These are phyloP conservation scores for Drosophila baimaii DNA, from an alignment of 1,140 invertebrate species.

Conservation along the genomic window DNA sequence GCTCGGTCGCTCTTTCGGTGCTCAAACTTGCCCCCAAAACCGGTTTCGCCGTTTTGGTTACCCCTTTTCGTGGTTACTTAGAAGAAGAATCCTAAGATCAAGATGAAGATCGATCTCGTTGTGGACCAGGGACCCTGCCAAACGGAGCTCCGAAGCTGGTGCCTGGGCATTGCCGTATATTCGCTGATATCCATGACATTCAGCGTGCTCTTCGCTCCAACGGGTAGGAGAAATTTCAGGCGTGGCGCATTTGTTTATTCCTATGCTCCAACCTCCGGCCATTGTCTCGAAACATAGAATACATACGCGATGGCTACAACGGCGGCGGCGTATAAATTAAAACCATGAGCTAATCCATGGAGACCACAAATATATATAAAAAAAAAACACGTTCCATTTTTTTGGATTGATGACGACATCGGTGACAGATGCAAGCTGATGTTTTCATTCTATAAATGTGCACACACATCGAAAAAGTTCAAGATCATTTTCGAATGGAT, in stretches of 20 bases:
- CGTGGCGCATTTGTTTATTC: constrained; percentile 41
- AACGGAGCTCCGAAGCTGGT: constrained; percentile 58
- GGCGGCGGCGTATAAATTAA: constrained; percentile 36
- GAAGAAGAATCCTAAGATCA: constrained; percentile 30
- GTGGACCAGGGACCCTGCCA: constrained; percentile 65
- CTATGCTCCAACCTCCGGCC: constrained; percentile 1
- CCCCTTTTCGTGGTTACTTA: background rate
- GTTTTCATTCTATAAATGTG: constrained; percentile 16
- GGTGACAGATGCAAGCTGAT: constrained; percentile 17
- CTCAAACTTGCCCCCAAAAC: constrained; percentile 7
- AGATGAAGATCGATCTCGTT: constrained; percentile 64
- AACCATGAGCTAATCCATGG: constrained; percentile 61
- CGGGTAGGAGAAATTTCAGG: constrained; percentile 52
- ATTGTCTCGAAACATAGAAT: constrained; percentile 26
- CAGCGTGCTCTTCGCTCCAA: constrained; percentile 37
- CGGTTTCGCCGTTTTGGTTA: constrained; percentile 21
- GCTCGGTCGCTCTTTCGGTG: constrained; percentile 17
- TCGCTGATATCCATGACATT: constrained; percentile 38
- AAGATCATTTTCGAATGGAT: background rate
- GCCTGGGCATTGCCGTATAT: constrained; percentile 64
- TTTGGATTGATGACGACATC: constrained; percentile 45
- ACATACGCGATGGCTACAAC: constrained; percentile 1
- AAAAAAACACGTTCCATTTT: constrained; percentile 35
- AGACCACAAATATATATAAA: no score
- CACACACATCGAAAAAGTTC: background rate